Base-by-base conservation (phyloP, 2,888 invertebrate genomes). In the Dolichomitus sp. region DNA sequence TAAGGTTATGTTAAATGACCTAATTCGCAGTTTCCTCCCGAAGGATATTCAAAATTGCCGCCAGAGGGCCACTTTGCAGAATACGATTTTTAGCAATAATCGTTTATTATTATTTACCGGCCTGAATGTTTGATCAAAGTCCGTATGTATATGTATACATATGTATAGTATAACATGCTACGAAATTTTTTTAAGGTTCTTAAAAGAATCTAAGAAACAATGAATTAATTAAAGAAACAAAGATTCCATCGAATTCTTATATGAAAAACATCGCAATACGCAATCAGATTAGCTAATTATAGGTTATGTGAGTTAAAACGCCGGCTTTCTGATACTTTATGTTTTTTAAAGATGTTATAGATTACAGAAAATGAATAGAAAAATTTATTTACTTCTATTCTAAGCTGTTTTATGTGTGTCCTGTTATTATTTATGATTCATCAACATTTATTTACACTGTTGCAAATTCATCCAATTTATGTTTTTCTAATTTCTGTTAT, bases 221-320 rank as follows among this genome's bases (percentile, higher is more conserved):
- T n/a, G n/a, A 45, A 4, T 12, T 9, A 45, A 45, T n/a, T n/a
- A n/a, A n/a, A 45, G n/a, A n/a, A 45, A 37, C 6, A 37, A 9
- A 37, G 9, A 37, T 37, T 9, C 4, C 37, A 9, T 37, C 37
- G 2, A 1, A 48, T 48, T 48, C 6, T 48, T 17, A 17, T 6
- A 17, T 17, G n/a, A 0, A 48, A 48, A 48, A 17, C 7, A 48
- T 23, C 7, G 52, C 17, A 50, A 23, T 52, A 14, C 11, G 30
- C 2, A 30, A 14, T 57, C 14, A 1, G 2, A 37, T 37, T 2
- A 9, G 2, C 37, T 30, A 30, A n/a, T 30, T 59, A 59, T 59
- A 59, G 57, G 57, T 59, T 59, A 59, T 59, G 57, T n/a, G n/a
- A 2, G 14, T 4, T n/a, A 59, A 59, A 59, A 33, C 7, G 17